Evolutionary conservation across 2,113 vertebrate genomes (phyloP).

Genomic region (Suricata suricatta): DNA sequence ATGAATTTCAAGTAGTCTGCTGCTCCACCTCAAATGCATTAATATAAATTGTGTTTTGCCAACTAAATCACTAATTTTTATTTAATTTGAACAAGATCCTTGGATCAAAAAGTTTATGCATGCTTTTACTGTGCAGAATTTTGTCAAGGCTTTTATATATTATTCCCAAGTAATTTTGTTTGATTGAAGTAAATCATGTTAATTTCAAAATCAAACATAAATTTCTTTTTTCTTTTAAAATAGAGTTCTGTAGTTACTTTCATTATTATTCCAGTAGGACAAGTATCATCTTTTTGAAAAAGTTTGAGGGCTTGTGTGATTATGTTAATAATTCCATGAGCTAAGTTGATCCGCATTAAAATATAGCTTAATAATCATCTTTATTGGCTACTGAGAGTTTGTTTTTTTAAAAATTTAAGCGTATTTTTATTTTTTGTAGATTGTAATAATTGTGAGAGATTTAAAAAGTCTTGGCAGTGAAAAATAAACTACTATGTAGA

Average conservation of each 20-base stretch:
- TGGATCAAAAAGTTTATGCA: neutral
- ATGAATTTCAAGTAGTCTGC: conserved; percentile 32
- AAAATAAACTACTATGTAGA: neutral
- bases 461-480: neutral
- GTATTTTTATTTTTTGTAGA: conserved; percentile 28
- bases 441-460: conserved; percentile 26
- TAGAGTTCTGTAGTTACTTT: neutral
- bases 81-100: neutral
- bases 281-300: neutral
- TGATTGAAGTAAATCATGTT: neutral
- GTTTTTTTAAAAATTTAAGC: neutral
- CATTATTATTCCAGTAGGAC: neutral
- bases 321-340: neutral
- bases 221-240: neutral
- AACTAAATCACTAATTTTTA: neutral
- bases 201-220: neutral
- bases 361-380: neutral
- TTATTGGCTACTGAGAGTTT: neutral
- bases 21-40: neutral
- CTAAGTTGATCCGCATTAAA: neutral
- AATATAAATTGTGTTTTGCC: conserved; percentile 30
- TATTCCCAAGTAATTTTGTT: neutral
- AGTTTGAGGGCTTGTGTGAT: neutral
- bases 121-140: neutral
- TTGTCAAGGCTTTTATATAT: conserved; percentile 14